phyloP scores from a whole-genome alignment of 2,797 vertebrate genomes.

The Calcarius lapponicus region DNA sequence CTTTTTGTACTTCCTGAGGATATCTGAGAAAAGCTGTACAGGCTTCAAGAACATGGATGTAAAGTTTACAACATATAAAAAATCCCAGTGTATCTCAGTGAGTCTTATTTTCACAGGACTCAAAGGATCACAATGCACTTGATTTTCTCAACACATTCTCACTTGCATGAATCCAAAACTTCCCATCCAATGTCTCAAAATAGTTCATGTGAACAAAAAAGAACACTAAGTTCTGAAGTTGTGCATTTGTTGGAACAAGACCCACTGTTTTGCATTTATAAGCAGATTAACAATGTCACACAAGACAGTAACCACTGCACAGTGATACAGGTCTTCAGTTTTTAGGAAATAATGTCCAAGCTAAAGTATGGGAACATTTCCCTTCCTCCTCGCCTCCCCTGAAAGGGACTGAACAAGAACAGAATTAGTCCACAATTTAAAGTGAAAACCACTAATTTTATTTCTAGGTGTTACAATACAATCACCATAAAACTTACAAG shows the following conservation, averaged over 20 bases:
- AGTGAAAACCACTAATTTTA: constrained; percentile 56
- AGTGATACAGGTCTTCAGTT: background rate
- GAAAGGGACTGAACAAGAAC: background rate
- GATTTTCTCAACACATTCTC: background rate
- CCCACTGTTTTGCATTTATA: background rate
- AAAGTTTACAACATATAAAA: background rate
- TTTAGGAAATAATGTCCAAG: background rate
- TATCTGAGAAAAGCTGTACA: background rate
- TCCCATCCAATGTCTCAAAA: background rate
- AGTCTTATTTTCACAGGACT: background rate
- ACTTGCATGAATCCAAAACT: background rate
- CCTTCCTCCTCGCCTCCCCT: background rate
- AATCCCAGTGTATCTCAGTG: background rate
- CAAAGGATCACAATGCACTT: background rate
- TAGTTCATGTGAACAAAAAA: background rate
- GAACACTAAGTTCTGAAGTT: background rate
- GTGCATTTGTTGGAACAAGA: background rate
- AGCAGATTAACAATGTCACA: background rate
- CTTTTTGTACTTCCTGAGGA: background rate
- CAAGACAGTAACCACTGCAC: background rate
- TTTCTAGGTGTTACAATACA: constrained; percentile 64
- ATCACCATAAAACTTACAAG: background rate
- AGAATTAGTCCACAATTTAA: constrained; percentile 4
- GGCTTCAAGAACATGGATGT: background rate
- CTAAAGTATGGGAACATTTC: background rate